Evolutionary conservation across 2,797 vertebrate species (phyloP).

Genomic region (Mormyrus hasselquistii): DNA sequence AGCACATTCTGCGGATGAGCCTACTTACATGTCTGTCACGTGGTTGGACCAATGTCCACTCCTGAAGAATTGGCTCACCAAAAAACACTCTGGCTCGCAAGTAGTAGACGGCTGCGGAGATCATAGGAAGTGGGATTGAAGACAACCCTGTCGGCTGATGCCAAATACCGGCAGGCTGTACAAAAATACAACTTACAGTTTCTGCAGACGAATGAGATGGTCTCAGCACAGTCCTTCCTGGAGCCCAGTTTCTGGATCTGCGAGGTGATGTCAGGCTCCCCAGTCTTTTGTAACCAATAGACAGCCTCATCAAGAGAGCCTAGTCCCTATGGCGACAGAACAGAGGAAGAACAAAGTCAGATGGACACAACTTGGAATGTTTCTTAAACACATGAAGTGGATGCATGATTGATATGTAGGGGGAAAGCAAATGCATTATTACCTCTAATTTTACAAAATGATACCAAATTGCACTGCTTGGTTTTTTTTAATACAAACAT

Average conservation of each 20-base stretch:
- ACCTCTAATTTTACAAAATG: not conserved
- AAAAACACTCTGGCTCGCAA: not conserved
- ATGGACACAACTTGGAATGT: not conserved
- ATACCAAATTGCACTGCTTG: not conserved
- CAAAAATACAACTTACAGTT: constrained; percentile 68
- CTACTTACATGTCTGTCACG: not conserved
- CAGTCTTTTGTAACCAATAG: constrained; percentile 60
- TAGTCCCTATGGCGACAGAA: constrained; percentile 26
- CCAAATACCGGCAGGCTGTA: too few species aligned
- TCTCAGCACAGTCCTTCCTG: constrained; percentile 18
- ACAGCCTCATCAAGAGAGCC: constrained; percentile 53
- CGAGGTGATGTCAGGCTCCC: constrained; percentile 42
- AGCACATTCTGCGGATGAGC: not conserved
- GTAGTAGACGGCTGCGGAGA: not conserved
- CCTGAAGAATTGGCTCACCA: not conserved
- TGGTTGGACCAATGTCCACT: not conserved
- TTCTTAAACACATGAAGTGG: not conserved
- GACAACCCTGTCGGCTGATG: not conserved
- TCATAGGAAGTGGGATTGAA: not conserved
- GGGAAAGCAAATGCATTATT: not conserved
- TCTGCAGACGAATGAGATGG: constrained; percentile 64
- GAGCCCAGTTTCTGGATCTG: constrained; percentile 38
- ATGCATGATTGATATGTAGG: not conserved
- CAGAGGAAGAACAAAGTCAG: not conserved
- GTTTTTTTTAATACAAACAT: not conserved